A percentile compares a stretch with the other conserved stretches of the same genome.
Conservation (phyloP, 1,140 invertebrate genomes). For the Bombus sibiricus region DNA sequence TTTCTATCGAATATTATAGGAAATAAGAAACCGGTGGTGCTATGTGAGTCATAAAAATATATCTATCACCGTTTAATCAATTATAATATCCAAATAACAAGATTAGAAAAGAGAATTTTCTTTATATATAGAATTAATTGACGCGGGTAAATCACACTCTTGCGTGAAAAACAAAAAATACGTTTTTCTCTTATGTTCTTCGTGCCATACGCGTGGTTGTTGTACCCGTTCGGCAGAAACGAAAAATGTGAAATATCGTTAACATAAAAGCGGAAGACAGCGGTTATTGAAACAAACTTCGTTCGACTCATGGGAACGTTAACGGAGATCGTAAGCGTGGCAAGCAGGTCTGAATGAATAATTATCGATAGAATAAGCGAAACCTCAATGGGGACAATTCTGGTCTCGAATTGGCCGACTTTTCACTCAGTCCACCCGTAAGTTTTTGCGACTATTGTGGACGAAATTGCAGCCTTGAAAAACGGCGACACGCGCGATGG, state of each 20-base stretch:
- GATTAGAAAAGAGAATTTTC: no score
- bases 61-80: no score
- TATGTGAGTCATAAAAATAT: not conserved
- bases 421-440: slow-evolving; percentile 59
- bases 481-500: slow-evolving; percentile 71
- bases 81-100: no score
- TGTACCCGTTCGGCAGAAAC: no score
- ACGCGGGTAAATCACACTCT: no score
- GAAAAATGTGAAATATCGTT: no score
- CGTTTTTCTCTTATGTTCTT: no score
- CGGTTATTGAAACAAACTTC: not conserved
- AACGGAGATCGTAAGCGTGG: not conserved
- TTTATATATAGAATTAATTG: no score
- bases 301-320: not conserved
- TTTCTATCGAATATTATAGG: not conserved
- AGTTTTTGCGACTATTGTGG: slow-evolving; percentile 50
- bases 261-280: no score
- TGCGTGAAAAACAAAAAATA: no score
- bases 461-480: slow-evolving; percentile 67
- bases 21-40: not conserved
- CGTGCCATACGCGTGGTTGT: no score
- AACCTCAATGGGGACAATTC: slow-evolving; percentile 71
- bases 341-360: not conserved
- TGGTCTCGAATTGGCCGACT: slow-evolving; percentile 79
- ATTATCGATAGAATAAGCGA: not conserved